Evolutionary conservation across 2,888 invertebrate genomes (phyloP).

Genomic region (Frankliniella fusca): DNA sequence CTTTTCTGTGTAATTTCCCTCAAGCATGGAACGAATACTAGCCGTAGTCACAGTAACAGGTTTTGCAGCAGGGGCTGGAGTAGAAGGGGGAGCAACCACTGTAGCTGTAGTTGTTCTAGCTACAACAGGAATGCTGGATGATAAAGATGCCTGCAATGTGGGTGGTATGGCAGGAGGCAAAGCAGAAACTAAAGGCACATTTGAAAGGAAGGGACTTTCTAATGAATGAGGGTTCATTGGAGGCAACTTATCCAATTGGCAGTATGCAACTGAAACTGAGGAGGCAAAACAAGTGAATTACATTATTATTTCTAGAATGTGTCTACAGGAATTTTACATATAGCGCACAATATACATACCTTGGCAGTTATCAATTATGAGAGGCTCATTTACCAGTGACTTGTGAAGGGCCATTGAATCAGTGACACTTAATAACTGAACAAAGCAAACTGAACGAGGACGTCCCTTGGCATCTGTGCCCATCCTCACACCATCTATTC

Average conservation of each 20-base stretch:
- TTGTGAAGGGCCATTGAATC: conserved; percentile 12
- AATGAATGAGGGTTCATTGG: background rate
- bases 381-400: background rate
- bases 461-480: background rate
- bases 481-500: background rate
- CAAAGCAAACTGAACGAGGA: background rate
- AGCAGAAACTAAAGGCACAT: too few relatives aligned
- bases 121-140: background rate
- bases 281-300: background rate
- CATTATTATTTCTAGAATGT: background rate
- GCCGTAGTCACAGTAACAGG: background rate
- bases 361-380: background rate
- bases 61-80: background rate
- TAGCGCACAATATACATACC: background rate
- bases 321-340: background rate
- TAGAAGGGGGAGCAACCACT: background rate
- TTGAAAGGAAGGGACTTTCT: too few relatives aligned
- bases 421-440: background rate
- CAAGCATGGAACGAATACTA: background rate
- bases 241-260: conserved; percentile 5
- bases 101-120: background rate
- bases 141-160: background rate
- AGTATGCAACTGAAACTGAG: background rate
- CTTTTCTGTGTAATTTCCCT: background rate
- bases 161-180: background rate